Evolutionary conservation across 64 coral and sea anemone genomes (phyloP).

Genomic region (Montipora sp.): DNA sequence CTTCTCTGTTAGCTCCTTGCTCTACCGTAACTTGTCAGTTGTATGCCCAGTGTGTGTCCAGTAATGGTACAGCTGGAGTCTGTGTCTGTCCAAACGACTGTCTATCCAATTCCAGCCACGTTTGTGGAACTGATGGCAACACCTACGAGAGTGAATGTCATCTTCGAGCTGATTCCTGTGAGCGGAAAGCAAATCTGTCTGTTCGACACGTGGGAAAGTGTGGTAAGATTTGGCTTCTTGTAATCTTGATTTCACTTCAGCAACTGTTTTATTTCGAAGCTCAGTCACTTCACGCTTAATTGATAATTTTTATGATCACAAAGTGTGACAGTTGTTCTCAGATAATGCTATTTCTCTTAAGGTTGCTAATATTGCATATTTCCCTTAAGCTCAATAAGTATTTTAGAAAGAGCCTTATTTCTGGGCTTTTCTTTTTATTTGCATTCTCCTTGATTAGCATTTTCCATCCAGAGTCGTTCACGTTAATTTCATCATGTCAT

Average conservation of each 20-base stretch:
- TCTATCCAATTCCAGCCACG: slow-evolving; percentile 17
- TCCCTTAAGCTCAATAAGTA: too few species aligned
- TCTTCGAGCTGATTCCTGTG: slow-evolving; percentile 8
- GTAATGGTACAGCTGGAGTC: slow-evolving; percentile 8
- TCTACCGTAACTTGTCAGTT: slow-evolving; percentile 50
- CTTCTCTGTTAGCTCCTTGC: slow-evolving; percentile 34
- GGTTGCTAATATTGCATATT: too few species aligned
- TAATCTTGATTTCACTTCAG: neutral
- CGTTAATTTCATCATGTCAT: neutral
- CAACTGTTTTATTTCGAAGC: neutral
- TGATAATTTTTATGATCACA: neutral
- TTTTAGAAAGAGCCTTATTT: too few species aligned
- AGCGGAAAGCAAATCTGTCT: slow-evolving; percentile 38
- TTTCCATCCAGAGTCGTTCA: too few species aligned
- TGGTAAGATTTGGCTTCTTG: neutral
- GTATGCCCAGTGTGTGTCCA: slow-evolving; percentile 61
- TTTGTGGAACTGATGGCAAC: slow-evolving; percentile 88
- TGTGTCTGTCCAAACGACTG: slow-evolving; percentile 81
- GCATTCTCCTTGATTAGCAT: neutral
- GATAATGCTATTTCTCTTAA: neutral
- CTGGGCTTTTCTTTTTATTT: neutral
- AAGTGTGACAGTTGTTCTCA: neutral
- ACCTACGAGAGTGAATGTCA: slow-evolving; percentile 87
- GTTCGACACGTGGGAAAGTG: slow-evolving; percentile 8
- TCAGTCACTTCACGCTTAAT: neutral